Evolutionary conservation across 2,888 invertebrate genomes (phyloP).

Genomic region (Cataglyphis albicans): DNA sequence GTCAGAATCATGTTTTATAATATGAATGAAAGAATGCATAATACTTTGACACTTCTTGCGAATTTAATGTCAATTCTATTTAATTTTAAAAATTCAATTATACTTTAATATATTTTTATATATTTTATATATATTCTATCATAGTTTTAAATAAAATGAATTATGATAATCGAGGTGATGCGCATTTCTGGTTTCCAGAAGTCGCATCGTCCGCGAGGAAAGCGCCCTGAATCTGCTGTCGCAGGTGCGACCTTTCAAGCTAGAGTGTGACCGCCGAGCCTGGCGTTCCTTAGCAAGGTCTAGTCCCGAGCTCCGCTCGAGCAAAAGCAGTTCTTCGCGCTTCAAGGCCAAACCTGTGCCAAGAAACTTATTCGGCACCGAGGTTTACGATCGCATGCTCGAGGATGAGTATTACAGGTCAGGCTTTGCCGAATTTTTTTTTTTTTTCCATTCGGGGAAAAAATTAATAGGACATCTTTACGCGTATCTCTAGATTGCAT

Average conservation of each 20-base stretch:
- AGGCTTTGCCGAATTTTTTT: background rate
- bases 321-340: slow-evolving; percentile 65
- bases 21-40: background rate
- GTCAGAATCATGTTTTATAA: slow-evolving; percentile 82
- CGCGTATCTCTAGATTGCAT: background rate
- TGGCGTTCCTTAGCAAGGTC: slow-evolving; percentile 81
- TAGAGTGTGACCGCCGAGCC: slow-evolving; percentile 84
- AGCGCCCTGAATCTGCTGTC: slow-evolving; percentile 83
- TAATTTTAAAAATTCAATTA: background rate
- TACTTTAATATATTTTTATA: background rate
- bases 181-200: slow-evolving; percentile 71
- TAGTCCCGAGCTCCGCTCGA: slow-evolving; percentile 82
- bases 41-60: background rate
- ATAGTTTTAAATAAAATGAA: background rate
- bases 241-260: slow-evolving; percentile 83
- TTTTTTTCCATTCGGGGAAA: background rate
- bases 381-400: slow-evolving; percentile 90
- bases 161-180: background rate
- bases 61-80: background rate
- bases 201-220: slow-evolving; percentile 83
- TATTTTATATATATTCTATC: background rate
- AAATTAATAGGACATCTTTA: background rate
- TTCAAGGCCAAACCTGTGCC: slow-evolving; percentile 91
- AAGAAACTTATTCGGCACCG: slow-evolving; percentile 90
- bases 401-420: slow-evolving; percentile 92